phyloP scores from a whole-genome alignment of 2,797 vertebrate species.

The Falco concolor region DNA sequence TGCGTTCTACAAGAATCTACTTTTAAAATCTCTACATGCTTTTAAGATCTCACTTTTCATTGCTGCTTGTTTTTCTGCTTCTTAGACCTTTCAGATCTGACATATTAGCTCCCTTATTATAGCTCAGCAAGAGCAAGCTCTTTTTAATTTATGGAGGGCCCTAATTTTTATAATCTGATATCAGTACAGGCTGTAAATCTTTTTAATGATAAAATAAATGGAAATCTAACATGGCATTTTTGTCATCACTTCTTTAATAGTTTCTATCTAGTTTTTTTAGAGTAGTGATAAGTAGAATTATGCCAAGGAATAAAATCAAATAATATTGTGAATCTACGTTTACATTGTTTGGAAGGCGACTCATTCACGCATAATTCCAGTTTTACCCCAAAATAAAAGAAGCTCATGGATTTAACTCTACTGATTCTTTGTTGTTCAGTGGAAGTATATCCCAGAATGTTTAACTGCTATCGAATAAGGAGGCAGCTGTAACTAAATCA shows the following conservation, averaged over 20 bases:
- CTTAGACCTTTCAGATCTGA: slow-evolving; percentile 25
- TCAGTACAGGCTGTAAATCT: slow-evolving; percentile 51
- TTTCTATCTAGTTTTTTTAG: slow-evolving; percentile 37
- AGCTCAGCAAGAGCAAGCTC: slow-evolving; percentile 52
- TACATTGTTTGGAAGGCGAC: not conserved
- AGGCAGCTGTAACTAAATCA: not conserved
- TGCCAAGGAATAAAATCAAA: slow-evolving; percentile 25
- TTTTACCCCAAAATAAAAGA: not conserved
- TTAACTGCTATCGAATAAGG: not conserved
- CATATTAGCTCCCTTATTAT: slow-evolving; percentile 22
- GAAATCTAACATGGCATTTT: slow-evolving; percentile 45
- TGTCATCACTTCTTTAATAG: slow-evolving; percentile 59
- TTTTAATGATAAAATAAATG: slow-evolving; percentile 59
- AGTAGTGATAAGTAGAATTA: slow-evolving; percentile 27
- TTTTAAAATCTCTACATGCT: slow-evolving; percentile 35
- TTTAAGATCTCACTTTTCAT: slow-evolving; percentile 64
- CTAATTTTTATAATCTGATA: slow-evolving; percentile 63
- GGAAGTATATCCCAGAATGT: not conserved
- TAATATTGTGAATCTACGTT: not conserved
- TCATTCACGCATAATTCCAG: not conserved
- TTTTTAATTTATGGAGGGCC: slow-evolving; percentile 53
- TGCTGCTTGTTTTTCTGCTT: slow-evolving; percentile 34
- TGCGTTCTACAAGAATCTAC: slow-evolving; percentile 30
- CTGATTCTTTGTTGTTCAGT: not conserved
- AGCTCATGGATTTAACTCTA: not conserved